Percentiles rank a stretch among this genome's conserved stretches.
Conservation (phyloP, 2,113 vertebrate genomes). For the Panthera leo region DNA sequence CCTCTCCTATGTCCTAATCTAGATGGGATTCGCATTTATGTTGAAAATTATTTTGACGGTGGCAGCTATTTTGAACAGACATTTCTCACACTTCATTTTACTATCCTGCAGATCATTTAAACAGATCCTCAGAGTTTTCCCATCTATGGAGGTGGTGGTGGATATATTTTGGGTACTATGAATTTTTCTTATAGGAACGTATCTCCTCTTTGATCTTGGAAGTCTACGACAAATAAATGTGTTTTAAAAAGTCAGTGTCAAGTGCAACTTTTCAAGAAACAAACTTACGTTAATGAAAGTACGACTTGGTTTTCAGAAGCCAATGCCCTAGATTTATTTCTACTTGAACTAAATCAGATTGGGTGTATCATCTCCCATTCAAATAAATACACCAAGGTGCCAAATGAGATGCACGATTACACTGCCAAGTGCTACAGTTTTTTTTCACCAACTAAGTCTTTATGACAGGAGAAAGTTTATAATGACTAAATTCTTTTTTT, state of each 20-base stretch:
- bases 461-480: constrained; percentile 33
- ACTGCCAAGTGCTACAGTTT: constrained; percentile 29
- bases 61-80: neutral
- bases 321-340: constrained; percentile 40
- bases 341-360: constrained; percentile 56
- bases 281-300: constrained; percentile 38
- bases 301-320: constrained; percentile 51
- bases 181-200: constrained; percentile 15
- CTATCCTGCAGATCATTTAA: neutral
- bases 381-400: constrained; percentile 48
- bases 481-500: neutral
- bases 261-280: constrained; percentile 50
- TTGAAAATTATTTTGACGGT: constrained; percentile 33
- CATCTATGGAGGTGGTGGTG: neutral
- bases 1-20: neutral
- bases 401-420: constrained; percentile 41
- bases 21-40: neutral
- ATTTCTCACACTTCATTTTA: neutral
- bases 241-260: constrained; percentile 20
- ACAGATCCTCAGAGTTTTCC: neutral
- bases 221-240: constrained; percentile 20
- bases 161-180: neutral
- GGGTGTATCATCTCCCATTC: constrained; percentile 40
- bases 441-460: constrained; percentile 43
- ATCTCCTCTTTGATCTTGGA: constrained; percentile 23